Evolutionary conservation across 2,113 vertebrate genomes (phyloP).

Genomic region (Eclectus roratus): DNA sequence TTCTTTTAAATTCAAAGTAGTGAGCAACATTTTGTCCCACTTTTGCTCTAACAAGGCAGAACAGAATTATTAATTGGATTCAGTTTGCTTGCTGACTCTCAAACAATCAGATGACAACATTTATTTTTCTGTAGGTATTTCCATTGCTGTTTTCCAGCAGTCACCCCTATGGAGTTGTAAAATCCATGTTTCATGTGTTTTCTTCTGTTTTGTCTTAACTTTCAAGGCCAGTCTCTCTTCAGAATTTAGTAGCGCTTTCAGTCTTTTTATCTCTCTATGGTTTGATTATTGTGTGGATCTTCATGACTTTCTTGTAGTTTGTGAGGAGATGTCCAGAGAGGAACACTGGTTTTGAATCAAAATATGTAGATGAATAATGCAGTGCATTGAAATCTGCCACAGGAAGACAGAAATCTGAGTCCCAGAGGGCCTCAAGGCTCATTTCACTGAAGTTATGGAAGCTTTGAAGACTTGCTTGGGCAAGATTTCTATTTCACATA

Average conservation of each 20-base stretch:
- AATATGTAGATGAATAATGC: background rate
- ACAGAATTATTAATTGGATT: background rate
- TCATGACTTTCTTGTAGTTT: background rate
- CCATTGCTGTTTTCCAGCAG: background rate
- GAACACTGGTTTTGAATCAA: background rate
- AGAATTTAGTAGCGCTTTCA: background rate
- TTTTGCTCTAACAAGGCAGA: background rate
- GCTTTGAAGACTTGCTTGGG: conserved; percentile 61
- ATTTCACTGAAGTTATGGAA: conserved; percentile 36
- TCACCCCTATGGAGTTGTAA: background rate
- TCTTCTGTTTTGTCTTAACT: background rate
- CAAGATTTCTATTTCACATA: conserved; percentile 45
- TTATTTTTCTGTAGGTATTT: background rate
- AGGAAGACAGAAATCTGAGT: conserved; percentile 38
- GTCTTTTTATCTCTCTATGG: background rate
- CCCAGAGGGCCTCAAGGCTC: conserved; percentile 47
- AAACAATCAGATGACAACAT: background rate
- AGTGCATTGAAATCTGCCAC: conserved; percentile 23
- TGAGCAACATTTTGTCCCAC: background rate
- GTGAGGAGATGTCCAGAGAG: background rate
- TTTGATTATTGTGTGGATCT: background rate
- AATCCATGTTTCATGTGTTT: background rate
- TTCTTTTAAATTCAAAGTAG: background rate
- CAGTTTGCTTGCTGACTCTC: background rate
- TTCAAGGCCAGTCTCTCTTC: background rate